Evolutionary conservation across 2,113 vertebrate species (phyloP), one percentile per base, ranked within the genome.

Genomic region (Nipponia nippon): DNA sequence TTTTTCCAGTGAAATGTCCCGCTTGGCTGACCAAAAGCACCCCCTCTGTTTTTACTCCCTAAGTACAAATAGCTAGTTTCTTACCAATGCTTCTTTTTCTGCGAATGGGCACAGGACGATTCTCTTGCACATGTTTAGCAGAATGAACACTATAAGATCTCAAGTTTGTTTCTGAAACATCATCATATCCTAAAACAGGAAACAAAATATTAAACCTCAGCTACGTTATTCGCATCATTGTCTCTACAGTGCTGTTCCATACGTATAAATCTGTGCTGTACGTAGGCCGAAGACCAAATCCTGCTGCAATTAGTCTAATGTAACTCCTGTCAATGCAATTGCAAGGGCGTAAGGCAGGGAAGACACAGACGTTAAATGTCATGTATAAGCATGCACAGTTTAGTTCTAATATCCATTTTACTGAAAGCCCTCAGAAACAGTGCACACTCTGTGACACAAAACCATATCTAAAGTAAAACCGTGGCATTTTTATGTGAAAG

Each of bases 81-180:
- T 99, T 98, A 99, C 99, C 99, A 15, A 99, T 98, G 93, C 99
- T 99, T 96, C 99, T 99, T 97, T 99, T 99, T 95, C 99, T 98
- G 95, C 98, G 98, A 96, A 99, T 98, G 69, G 99, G 98, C 97
- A 98, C 99, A 15, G 98, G 99, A 94, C 96, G 98, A 97, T 99
- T 99, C 97, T 99, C 98, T 58, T 98, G 98, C 20, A 94, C 98
- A 98, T 98, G 98, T 96, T 97, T 98, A 56, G 98, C 90, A 67
- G 97, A 86, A 29, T 98, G 98, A 95, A 98, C 97, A 80, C 98
- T 97, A 13, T 98, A 98, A 79, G 98, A 97, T 95, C 98, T 99
- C 96, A 98, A 87, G 97, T 98, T 99, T 87, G 98, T 96, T 96
- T 98, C 99, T 96, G 99, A 97, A 71, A 98, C 98, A 94, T 99